These are phyloP conservation scores for Leucophenga varia DNA, from an alignment of 1,140 invertebrate genomes.

Conservation along the genomic window DNA sequence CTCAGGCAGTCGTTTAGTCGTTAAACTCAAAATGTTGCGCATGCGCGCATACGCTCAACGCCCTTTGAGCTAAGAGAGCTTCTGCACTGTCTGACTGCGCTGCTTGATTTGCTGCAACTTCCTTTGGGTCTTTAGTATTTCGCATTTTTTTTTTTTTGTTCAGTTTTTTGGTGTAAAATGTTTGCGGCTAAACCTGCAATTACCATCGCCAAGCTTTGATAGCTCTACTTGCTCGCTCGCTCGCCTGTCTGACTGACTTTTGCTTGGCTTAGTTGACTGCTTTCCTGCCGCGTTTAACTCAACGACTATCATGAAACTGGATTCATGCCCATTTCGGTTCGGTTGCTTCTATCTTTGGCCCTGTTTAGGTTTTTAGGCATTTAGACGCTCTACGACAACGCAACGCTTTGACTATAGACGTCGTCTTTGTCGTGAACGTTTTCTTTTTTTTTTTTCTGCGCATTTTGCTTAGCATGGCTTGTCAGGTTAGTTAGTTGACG, in stretches of 20 bases:
- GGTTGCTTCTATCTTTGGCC: conserved; percentile 4
- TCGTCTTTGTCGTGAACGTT: too few relatives aligned
- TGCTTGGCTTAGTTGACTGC: not conserved
- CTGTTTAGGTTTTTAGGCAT: conserved; percentile 42
- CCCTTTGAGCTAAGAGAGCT: conserved; percentile 1
- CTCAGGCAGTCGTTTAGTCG: conserved; percentile 35
- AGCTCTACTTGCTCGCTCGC: conserved; percentile 20
- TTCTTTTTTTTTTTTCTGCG: too few relatives aligned
- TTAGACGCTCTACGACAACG: conserved; percentile 49
- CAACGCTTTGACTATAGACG: conserved; percentile 12
- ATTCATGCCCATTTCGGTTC: conserved; percentile 1
- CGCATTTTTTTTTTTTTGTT: too few relatives aligned
- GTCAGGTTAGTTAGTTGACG: conserved; percentile 12
- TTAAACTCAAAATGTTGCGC: conserved; percentile 25
- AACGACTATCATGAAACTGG: too few relatives aligned
- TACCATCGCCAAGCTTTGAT: conserved; percentile 55
- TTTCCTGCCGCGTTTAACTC: not conserved
- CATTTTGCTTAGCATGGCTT: not conserved
- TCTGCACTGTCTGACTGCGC: too few relatives aligned
- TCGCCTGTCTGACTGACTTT: not conserved
- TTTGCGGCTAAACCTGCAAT: conserved; percentile 51
- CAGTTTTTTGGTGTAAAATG: conserved; percentile 48
- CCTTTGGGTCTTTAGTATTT: too few relatives aligned
- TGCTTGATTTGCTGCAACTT: too few relatives aligned
- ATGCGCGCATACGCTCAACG: conserved; percentile 45